These are phyloP conservation scores for Carlito syrichta DNA, from an alignment of 2,113 vertebrate genomes.

Conservation along the genomic window DNA sequence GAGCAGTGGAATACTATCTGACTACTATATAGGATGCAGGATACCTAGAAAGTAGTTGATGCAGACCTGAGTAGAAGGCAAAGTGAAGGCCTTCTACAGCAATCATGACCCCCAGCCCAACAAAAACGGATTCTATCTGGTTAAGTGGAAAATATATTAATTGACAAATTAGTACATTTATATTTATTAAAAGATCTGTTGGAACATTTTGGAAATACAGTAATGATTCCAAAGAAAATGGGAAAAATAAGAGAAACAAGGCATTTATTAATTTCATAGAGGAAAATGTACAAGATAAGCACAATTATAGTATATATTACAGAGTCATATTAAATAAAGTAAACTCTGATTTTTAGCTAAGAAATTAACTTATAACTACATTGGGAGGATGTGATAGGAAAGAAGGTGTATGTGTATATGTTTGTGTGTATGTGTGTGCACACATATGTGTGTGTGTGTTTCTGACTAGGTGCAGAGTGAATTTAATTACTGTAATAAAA, in stretches of 20 bases:
- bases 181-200: neutral
- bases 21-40: fast-evolving
- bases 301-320: neutral
- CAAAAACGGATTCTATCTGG: neutral
- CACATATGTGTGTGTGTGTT: neutral
- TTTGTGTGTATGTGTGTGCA: neutral
- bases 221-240: neutral
- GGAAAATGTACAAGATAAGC: neutral
- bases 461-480: neutral
- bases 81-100: neutral
- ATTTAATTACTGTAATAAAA: neutral
- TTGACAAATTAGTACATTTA: neutral
- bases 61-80: neutral
- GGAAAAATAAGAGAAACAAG: neutral
- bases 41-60: fast-evolving
- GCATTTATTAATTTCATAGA: neutral
- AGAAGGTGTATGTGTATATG: neutral
- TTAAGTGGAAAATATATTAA: neutral
- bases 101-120: no score
- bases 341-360: neutral
- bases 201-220: neutral
- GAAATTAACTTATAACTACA: neutral
- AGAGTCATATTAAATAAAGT: neutral
- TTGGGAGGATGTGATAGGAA: neutral
- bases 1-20: neutral